A percentile compares a stretch with the other conserved stretches of the same genome.
These are phyloP conservation scores for Episyrphus balteatus DNA, from an alignment of 1,140 invertebrate genomes.

Conservation along the genomic window DNA sequence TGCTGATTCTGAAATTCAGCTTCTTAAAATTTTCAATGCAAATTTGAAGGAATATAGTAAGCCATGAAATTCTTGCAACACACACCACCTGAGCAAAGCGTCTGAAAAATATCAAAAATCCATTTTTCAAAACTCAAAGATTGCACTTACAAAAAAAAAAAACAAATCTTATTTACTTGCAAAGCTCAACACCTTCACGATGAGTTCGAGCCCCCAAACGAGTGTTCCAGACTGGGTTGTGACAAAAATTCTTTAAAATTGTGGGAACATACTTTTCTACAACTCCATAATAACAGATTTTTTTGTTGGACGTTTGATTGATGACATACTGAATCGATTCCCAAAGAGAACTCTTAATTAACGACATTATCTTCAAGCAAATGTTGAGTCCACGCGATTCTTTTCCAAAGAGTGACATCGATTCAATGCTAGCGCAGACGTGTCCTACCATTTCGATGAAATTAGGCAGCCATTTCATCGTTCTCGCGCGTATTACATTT, in stretches of 20 bases:
- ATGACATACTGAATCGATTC: conserved; percentile 78
- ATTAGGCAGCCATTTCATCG: conserved; percentile 60
- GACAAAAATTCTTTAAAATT: conserved; percentile 75
- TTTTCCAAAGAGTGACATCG: conserved; percentile 85
- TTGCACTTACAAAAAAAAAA: too few species aligned
- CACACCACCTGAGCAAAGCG: conserved; percentile 38
- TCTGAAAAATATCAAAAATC: conserved; percentile 9
- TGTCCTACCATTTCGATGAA: conserved; percentile 65
- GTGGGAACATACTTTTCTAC: conserved; percentile 85
- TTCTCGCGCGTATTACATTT: conserved; percentile 59
- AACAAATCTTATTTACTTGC: conserved; percentile 47
- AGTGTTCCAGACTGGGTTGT: conserved; percentile 60
- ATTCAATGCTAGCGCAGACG: conserved; percentile 79
- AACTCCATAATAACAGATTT: conserved; percentile 80
- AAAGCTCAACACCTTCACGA: conserved; percentile 77
- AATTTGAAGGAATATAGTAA: conserved; percentile 72
- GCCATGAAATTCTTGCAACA: conserved; percentile 76
- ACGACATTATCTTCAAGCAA: conserved; percentile 77
- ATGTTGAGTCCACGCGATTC: conserved; percentile 66
- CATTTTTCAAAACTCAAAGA: too few species aligned
- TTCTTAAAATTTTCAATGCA: conserved; percentile 69
- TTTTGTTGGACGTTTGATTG: conserved; percentile 69
- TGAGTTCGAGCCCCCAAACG: conserved; percentile 74
- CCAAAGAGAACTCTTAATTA: conserved; percentile 78
- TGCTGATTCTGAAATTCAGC: conserved; percentile 79